Evolutionary conservation across 2,113 vertebrate genomes (phyloP).

Genomic region (Cyanoderma ruficeps): DNA sequence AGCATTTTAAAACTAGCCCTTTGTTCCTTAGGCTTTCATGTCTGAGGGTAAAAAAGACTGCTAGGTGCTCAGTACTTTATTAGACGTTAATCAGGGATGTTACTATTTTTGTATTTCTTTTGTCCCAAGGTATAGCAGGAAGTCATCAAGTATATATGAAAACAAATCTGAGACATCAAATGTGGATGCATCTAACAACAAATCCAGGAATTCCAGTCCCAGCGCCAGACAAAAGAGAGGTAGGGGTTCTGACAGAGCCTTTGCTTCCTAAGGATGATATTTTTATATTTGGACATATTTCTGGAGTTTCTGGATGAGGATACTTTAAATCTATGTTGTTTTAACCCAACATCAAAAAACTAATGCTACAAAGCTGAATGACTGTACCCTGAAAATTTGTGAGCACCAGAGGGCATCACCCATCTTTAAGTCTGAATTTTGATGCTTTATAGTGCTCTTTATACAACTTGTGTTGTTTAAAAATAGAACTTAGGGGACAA

Average conservation of each 20-base stretch:
- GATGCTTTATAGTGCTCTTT: neutral
- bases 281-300: neutral
- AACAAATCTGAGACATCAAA: slow-evolving; percentile 83
- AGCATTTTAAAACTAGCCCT: neutral
- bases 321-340: neutral
- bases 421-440: neutral
- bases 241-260: slow-evolving; percentile 51
- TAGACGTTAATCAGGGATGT: neutral
- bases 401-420: neutral
- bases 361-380: neutral
- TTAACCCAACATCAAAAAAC: neutral
- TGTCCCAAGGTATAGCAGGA: slow-evolving; percentile 78
- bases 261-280: neutral
- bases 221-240: slow-evolving; percentile 85
- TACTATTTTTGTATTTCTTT: slow-evolving; percentile 10
- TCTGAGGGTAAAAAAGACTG: neutral
- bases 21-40: neutral
- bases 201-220: slow-evolving; percentile 79
- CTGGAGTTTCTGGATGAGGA: neutral
- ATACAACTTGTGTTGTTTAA: neutral
- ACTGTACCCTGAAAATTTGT: neutral
- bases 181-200: slow-evolving; percentile 81
- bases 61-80: neutral
- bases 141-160: slow-evolving; percentile 76
- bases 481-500: neutral